Conservation (phyloP, 2,888 invertebrate genomes). For the Scaptomyza caliginosa region DNA sequence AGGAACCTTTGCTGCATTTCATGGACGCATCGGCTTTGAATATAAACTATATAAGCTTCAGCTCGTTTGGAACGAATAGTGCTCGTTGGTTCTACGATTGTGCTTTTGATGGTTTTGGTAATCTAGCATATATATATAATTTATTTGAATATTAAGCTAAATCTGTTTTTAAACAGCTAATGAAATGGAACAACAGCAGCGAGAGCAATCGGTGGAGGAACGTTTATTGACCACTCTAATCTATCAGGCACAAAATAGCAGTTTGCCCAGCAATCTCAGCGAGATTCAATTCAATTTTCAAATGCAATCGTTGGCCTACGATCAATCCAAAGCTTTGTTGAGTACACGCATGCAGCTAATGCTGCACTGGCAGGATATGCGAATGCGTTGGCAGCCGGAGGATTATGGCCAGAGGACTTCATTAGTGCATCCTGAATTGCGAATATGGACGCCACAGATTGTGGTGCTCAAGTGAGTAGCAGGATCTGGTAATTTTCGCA, state of each 20-base stretch:
- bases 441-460: conserved; percentile 79
- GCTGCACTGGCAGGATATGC: conserved; percentile 87
- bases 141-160: not conserved
- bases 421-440: conserved; percentile 59
- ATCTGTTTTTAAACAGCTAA: conserved; percentile 45
- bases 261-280: conserved; percentile 72
- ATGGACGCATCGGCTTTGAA: conserved; percentile 86
- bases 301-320: conserved; percentile 75
- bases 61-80: conserved; percentile 87
- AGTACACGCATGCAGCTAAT: conserved; percentile 82
- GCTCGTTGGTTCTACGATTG: conserved; percentile 90
- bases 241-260: conserved; percentile 83
- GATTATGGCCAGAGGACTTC: conserved; percentile 85
- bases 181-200: conserved; percentile 71
- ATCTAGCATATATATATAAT: not conserved
- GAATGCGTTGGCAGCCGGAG: conserved; percentile 86
- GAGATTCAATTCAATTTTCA: conserved; percentile 76
- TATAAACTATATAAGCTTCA: conserved; percentile 88
- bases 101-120: conserved; percentile 77
- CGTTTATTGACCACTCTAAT: conserved; percentile 85
- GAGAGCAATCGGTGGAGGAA: conserved; percentile 84
- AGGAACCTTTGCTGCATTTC: conserved; percentile 86
- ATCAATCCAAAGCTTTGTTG: conserved; percentile 71
- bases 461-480: conserved; percentile 73
- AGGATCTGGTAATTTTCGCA: not conserved